Evolutionary conservation across 2,797 vertebrate species (phyloP), one percentile per base, ranked within the genome.

Genomic region (Meriones psammophilus): DNA sequence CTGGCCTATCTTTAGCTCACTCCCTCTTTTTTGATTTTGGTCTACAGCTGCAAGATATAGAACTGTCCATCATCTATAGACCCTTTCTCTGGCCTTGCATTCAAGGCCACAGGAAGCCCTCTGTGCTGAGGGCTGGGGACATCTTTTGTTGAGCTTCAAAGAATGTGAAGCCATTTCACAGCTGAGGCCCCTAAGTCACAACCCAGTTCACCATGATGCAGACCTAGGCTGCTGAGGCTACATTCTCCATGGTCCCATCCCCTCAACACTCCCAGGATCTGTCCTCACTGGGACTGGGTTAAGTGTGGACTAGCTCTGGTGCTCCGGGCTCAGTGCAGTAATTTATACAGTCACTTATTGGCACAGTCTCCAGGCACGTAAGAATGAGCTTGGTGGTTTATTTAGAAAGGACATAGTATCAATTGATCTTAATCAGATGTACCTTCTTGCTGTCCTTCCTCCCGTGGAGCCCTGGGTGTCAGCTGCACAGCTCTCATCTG

Each of bases 351-450:
- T 76, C 62, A 56, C 42, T 81, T 80, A 5, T 91, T 88, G 92
- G 83, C 93, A 24, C 80, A 33, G 50, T 62, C 68, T 94, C 24
- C 28, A 56, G 79, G 42, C 54, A 74, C 50, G 33, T 0, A 87
- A 76, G 58, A 92, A 78, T 81, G 71, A 68, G 54, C 50, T 93
- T 83, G 62, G 4, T 69, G 5, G n/a, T 74, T 96, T 69, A 77
- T 88, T 95, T 89, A 92, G 88, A 94, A 96, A 71, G 87, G 74
- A 88, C 73, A 83, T 77, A 69, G 94, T 54, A 74, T 88, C 83
- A 64, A 22, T 93, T 92, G 50, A 68, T 93, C 60, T 87, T 87
- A 84, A 86, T 77, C n/a, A 77, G 6, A 80, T 13, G 36, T 74
- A 46, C 36, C 66, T 50, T 92, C 76, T 80, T 36, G 73, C n/a